Base-by-base conservation (phyloP, 2,888 invertebrate genomes). In the Eurytoma adleriae region DNA sequence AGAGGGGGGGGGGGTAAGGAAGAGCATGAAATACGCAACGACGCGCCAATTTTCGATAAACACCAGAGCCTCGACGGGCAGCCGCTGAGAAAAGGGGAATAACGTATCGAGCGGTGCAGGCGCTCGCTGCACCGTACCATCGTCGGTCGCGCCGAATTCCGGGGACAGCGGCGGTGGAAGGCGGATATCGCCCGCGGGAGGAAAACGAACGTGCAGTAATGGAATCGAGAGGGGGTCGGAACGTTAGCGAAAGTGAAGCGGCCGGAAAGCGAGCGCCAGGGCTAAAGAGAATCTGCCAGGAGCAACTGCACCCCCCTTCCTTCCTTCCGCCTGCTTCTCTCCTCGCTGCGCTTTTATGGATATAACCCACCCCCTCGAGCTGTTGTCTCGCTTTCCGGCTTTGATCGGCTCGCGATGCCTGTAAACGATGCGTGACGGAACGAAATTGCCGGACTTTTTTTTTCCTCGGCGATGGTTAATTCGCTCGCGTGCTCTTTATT, bases 221-320 rank as follows among this genome's bases (percentile, higher is more conserved):
- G 68, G 75, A 76, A 76, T 76, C 61, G n/a, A n/a, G n/a, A n/a
- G 75, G 68, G 67, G 75, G 14, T 13, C 24, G n/a, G 68, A 16
- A n/a, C 57, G 64, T 48, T 67, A 69, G 54, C 62, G 62, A 76
- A 77, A 69, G 69, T 62, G 69, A 77, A 77, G 62, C 27, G 62
- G 20, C 61, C 52, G 54, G 16, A n/a, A n/a, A n/a, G 16, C 50
- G 61, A 14, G 27, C 16, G 24, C 68, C 16, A 30, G 30, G 18
- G 18, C 67, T 30, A 77, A 40, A 69, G 69, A 54, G 62, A 64
- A 70, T 68, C 76, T 77, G 70, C 76, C 68, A 69, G 69, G 69
- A 69, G 69, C 76, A 54, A 56, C 52, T 59, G 75, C 59, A 56
- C 57, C n/a, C 10, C 66, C 10, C 27, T 67, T 2, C n/a, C 59